phyloP scores from a whole-genome alignment of 1,140 invertebrate species.

The Hydropsyche tenuis region DNA sequence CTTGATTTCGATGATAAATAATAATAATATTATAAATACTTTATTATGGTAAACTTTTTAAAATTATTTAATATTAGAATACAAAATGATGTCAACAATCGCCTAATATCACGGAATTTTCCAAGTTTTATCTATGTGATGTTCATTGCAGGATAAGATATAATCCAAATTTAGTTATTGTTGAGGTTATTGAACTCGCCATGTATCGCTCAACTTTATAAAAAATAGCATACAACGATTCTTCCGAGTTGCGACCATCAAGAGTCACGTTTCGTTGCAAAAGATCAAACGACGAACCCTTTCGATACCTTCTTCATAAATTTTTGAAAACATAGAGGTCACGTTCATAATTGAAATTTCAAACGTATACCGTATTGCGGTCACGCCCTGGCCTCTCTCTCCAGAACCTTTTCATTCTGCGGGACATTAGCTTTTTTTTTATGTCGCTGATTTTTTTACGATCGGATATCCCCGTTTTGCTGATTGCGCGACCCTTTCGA shows the following conservation, averaged over 20 bases:
- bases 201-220: too few species aligned
- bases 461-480: constrained; percentile 19
- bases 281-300: background rate
- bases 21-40: too few species aligned
- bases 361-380: background rate
- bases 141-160: too few species aligned
- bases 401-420: constrained; percentile 6
- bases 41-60: too few species aligned
- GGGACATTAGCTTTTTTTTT: constrained; percentile 13
- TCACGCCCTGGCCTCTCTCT: background rate
- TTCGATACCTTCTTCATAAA: background rate
- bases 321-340: background rate
- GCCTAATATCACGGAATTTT: too few species aligned
- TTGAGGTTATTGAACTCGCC: too few species aligned
- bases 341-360: constrained; percentile 9
- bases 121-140: too few species aligned
- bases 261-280: background rate
- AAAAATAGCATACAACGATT: background rate
- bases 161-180: too few species aligned
- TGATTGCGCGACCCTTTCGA: constrained; percentile 26
- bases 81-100: too few species aligned
- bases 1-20: too few species aligned
- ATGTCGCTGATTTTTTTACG: constrained; percentile 24
- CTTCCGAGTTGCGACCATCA: background rate
- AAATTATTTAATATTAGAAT: too few species aligned